These are phyloP conservation scores for Tragelaphus eurycerus DNA, from an alignment of 2,797 vertebrate genomes.

Conservation along the genomic window DNA sequence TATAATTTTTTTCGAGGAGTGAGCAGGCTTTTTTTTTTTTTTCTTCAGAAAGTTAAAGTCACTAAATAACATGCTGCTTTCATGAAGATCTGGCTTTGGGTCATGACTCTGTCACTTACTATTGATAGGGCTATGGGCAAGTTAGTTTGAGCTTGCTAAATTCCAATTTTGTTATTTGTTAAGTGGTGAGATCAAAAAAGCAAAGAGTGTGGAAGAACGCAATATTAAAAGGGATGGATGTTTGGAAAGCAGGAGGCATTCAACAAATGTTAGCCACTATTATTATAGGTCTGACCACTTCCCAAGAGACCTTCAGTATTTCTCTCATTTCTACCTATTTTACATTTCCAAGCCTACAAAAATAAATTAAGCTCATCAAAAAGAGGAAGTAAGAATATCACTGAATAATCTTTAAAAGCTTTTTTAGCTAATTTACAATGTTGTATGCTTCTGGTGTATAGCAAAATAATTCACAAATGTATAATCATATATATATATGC, in stretches of 20 bases:
- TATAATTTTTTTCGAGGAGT: background rate
- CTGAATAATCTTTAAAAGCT: background rate
- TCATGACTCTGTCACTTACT: background rate
- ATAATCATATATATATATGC: background rate
- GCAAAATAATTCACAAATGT: background rate
- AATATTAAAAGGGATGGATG: background rate
- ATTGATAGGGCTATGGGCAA: background rate
- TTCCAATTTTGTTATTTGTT: background rate
- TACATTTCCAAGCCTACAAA: background rate
- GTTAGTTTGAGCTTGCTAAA: background rate
- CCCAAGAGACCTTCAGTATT: background rate
- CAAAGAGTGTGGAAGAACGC: background rate
- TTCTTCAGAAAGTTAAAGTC: conserved; percentile 15
- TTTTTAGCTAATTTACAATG: background rate
- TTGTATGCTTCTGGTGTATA: background rate
- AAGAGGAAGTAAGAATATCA: background rate
- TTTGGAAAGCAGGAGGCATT: background rate
- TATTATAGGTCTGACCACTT: background rate
- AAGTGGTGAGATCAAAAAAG: background rate
- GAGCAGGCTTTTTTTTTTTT: background rate
- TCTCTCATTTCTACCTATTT: background rate
- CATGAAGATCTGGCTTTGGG: background rate
- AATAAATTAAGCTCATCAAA: background rate
- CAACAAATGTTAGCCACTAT: background rate
- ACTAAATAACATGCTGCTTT: background rate